Evolutionary conservation across 2,888 invertebrate species (phyloP).

Genomic region (Dicranocentrus wangi): DNA sequence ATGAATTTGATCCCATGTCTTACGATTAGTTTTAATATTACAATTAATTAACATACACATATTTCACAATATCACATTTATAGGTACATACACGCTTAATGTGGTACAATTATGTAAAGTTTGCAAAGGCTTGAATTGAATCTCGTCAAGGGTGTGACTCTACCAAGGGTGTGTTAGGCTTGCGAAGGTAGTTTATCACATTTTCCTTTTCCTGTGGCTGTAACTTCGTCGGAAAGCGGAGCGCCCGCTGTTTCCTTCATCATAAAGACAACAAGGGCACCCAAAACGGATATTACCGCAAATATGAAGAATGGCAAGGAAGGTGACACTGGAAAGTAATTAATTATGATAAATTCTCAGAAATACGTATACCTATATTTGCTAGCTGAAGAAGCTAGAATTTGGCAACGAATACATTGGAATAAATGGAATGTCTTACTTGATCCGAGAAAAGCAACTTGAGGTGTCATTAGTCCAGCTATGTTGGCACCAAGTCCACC

Average conservation of each 20-base stretch:
- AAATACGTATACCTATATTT: background rate
- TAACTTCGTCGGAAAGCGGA: slow-evolving; percentile 63
- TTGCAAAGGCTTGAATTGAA: no score
- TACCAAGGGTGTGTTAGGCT: no score
- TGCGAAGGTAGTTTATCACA: no score
- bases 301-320: slow-evolving; percentile 68
- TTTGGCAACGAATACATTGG: background rate
- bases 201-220: no score
- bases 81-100: no score
- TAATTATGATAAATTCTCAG: background rate
- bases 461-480: slow-evolving; percentile 60
- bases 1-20: no score
- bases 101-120: no score
- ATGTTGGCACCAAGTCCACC: slow-evolving; percentile 51
- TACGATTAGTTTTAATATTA: no score
- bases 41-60: no score
- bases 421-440: slow-evolving; percentile 47
- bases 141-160: no score
- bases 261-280: slow-evolving; percentile 65
- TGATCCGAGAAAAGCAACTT: slow-evolving; percentile 63
- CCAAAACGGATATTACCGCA: slow-evolving; percentile 60
- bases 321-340: slow-evolving; percentile 53
- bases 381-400: no score
- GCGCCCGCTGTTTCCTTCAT: slow-evolving; percentile 67
- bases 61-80: no score